Conservation (phyloP, 2,797 vertebrate species). For the Botia kubotai region DNA sequence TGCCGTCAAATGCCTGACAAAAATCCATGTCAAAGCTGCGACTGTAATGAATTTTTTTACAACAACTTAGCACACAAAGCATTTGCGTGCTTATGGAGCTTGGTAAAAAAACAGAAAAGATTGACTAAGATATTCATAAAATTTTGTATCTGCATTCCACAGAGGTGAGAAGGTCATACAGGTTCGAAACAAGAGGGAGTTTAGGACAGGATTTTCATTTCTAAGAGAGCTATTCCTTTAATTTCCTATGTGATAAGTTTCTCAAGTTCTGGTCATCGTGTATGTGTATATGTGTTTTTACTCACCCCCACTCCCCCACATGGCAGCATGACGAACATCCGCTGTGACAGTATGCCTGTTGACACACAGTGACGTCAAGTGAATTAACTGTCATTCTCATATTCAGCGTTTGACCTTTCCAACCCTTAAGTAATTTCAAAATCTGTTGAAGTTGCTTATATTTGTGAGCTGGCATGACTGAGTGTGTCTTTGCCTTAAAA, state of each 20-base stretch:
- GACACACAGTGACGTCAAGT: conserved; percentile 41
- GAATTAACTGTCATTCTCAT: conserved; percentile 35
- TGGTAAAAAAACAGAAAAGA: too few relatives aligned
- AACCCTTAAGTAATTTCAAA: conserved; percentile 21
- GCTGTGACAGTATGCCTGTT: conserved; percentile 87
- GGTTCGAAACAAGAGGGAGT: too few relatives aligned
- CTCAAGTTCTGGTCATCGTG: not conserved
- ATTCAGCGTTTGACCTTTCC: conserved; percentile 4
- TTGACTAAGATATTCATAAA: too few relatives aligned
- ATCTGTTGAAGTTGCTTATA: not conserved
- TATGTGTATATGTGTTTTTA: conserved; percentile 50
- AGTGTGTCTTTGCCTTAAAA: conserved; percentile 4
- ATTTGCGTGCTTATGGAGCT: too few relatives aligned
- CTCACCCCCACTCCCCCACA: conserved; percentile 98
- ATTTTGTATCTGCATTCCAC: too few relatives aligned
- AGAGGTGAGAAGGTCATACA: too few relatives aligned
- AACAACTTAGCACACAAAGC: too few relatives aligned
- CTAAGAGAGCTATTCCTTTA: too few relatives aligned
- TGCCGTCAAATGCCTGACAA: too few relatives aligned
- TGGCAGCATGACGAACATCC: conserved; percentile 95
- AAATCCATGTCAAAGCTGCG: too few relatives aligned
- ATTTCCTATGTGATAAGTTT: not conserved
- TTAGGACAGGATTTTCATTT: too few relatives aligned
- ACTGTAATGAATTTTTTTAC: too few relatives aligned
- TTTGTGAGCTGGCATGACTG: not conserved